These are phyloP conservation scores for Paralichthys olivaceus DNA, from an alignment of 2,113 vertebrate species.

Conservation along the genomic window DNA sequence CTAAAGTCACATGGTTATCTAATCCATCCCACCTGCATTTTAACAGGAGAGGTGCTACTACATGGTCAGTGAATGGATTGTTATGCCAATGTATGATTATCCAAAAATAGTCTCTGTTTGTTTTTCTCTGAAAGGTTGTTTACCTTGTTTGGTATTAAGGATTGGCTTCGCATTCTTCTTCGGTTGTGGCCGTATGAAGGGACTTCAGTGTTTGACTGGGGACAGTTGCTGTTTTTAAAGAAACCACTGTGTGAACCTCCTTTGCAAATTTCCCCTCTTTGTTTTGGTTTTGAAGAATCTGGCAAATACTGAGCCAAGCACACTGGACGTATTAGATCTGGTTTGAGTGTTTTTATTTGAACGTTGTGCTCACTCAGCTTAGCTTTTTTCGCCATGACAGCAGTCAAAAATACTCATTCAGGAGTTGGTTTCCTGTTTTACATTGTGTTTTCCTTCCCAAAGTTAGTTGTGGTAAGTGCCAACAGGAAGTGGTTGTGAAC, in stretches of 20 bases:
- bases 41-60: no score
- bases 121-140: not conserved
- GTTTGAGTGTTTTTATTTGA: not conserved
- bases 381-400: not conserved
- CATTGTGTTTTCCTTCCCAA: not conserved
- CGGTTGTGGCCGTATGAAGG: not conserved
- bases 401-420: conserved; percentile 7
- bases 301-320: not conserved
- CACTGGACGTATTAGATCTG: conserved; percentile 1
- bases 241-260: not conserved
- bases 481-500: conserved; percentile 16
- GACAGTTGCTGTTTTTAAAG: not conserved
- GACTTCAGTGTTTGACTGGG: not conserved
- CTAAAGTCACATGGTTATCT: no score
- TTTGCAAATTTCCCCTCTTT: not conserved
- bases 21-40: no score
- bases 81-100: not conserved
- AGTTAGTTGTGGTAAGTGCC: conserved; percentile 22
- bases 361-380: not conserved
- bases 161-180: not conserved
- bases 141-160: not conserved
- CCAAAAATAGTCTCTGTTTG: not conserved
- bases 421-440: conserved; percentile 17
- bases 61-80: not conserved
- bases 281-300: conserved; percentile 36